Evolutionary conservation across 2,797 vertebrate genomes (phyloP), one percentile per base, ranked within the genome.

Genomic region (Gambelia wislizenii): DNA sequence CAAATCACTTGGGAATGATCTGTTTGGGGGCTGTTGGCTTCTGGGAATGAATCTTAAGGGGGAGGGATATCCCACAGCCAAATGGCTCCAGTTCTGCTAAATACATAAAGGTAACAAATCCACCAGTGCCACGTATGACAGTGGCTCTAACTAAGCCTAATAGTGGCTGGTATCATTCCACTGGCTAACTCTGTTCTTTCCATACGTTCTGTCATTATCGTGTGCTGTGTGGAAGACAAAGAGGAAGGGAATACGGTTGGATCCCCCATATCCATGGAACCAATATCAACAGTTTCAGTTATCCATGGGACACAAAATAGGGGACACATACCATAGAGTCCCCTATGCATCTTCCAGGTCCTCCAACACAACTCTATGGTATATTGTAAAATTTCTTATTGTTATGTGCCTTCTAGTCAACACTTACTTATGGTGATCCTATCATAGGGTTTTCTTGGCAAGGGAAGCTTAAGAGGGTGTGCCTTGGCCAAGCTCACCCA

Each of bases 1-100:
- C 87, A 94, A 95, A 96, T 78, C 91, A 77, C 80, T 94, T 93
- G 95, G 93, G 94, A 95, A 89, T 82, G 87, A 91, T 94, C 93
- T 91, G 74, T 89, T 95, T 95, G 91, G 20, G 92, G 95, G 88
- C n/a, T 67, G 82, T 80, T 83, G 84, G 87, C 83, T 92, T 92
- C 86, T 87, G 3, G 84, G 93, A 95, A 89, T 92, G 90, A 88
- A 95, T 93, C 87, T 6, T 59, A 64, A 90, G 25, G 22, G 85
- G 54, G 84, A 87, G 64, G 89, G 49, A 33, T 3, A 67, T 67
- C 30, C 64, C 91, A 93, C 4, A 1, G 49, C n/a, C 6, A 33
- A 86, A 5, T 81, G 86, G 88, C 75, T 90, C 75, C 83, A 75
- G 85, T 89, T 82, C 85, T 93, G 90, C 87, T 86, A 84, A 83